Evolutionary conservation across 2,888 invertebrate genomes (phyloP).

Genomic region (Campoplex nolae): DNA sequence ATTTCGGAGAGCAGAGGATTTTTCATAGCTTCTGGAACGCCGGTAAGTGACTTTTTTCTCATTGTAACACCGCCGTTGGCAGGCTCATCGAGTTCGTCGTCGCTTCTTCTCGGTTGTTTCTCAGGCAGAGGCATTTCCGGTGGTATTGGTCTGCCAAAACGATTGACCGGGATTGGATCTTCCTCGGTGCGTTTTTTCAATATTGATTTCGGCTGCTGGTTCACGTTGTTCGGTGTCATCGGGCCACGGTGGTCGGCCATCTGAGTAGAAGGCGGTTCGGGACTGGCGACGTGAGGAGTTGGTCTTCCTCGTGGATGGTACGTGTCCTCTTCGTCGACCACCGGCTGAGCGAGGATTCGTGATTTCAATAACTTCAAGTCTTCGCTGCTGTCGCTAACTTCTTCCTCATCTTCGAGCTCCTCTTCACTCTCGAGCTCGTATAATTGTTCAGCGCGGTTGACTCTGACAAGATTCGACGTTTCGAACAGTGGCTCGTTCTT

Average conservation of each 20-base stretch:
- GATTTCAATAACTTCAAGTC: conserved; percentile 79
- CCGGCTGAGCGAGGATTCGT: conserved; percentile 79
- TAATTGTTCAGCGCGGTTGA: conserved; percentile 51
- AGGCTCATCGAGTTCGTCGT: conserved; percentile 20
- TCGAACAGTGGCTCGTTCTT: conserved; percentile 62
- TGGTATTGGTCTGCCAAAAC: conserved; percentile 79
- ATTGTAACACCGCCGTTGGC: conserved; percentile 78
- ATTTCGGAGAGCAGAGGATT: conserved; percentile 75
- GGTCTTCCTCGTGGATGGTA: conserved; percentile 80
- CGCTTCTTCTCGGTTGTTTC: conserved; percentile 54
- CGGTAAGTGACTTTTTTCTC: conserved; percentile 79
- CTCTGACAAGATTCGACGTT: conserved; percentile 25
- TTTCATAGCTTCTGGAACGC: conserved; percentile 76
- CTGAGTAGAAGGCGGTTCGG: conserved; percentile 60
- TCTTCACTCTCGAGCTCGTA: conserved; percentile 57
- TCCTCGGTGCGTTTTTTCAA: conserved; percentile 87
- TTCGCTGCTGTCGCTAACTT: conserved; percentile 78
- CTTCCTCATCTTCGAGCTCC: conserved; percentile 71
- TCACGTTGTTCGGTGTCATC: conserved; percentile 85
- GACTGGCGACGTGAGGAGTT: conserved; percentile 71
- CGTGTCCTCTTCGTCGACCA: conserved; percentile 80
- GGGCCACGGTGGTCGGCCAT: conserved; percentile 65
- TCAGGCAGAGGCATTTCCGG: conserved; percentile 79
- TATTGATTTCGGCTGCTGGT: conserved; percentile 89
- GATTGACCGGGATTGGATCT: conserved; percentile 76